Percentiles rank a stretch among this genome's conserved stretches.
phyloP scores from a whole-genome alignment of 2,797 vertebrate species.

The Ciconia nigra region DNA sequence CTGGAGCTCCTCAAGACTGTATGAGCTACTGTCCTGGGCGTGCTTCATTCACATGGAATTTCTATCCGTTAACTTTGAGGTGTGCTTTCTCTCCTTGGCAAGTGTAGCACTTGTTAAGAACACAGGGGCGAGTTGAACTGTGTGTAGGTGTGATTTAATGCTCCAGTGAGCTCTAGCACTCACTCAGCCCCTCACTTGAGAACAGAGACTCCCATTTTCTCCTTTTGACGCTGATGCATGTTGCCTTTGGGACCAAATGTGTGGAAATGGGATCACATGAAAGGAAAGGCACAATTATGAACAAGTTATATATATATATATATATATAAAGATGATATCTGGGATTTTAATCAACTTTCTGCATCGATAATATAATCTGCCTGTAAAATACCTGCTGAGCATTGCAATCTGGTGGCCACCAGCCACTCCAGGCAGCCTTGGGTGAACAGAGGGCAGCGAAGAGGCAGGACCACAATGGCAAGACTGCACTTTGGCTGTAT shows the following conservation, averaged over 20 bases:
- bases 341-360: not conserved
- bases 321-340: not conserved
- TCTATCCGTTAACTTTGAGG: not conserved
- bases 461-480: not conserved
- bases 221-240: not conserved
- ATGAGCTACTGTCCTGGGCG: not conserved
- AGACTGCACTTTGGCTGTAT: not conserved
- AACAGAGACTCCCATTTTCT: not conserved
- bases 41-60: not conserved
- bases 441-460: not conserved
- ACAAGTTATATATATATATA: not conserved
- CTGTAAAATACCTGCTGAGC: not conserved
- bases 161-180: conserved; percentile 15
- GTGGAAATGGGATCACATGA: not conserved
- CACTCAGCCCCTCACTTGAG: not conserved
- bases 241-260: not conserved
- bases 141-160: conserved; percentile 6
- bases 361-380: not conserved
- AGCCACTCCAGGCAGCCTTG: not conserved
- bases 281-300: not conserved
- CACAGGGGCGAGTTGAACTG: not conserved
- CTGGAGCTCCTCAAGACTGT: not conserved
- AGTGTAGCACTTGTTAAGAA: not conserved
- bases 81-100: not conserved
- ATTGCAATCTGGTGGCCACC: not conserved